phyloP scores from a whole-genome alignment of 2,888 invertebrate species.

The Synanthedon andrenaeformis region DNA sequence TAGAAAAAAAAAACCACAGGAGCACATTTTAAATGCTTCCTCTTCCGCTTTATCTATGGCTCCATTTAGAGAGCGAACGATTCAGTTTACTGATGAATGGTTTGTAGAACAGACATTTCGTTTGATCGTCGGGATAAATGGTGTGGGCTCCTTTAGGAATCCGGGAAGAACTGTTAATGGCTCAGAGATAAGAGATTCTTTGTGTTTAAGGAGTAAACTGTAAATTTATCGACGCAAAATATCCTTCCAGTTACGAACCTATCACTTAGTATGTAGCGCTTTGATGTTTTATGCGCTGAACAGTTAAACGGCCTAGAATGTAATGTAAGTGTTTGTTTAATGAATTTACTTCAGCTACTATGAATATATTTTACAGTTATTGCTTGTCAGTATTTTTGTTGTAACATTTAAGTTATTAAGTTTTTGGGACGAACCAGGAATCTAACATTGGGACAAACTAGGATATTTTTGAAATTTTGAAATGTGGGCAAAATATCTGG shows the following conservation, averaged over 20 bases:
- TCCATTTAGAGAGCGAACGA: constrained; percentile 35
- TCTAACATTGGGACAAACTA: too few species aligned
- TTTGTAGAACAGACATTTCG: constrained; percentile 28
- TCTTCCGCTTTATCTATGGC: constrained; percentile 50
- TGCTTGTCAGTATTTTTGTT: too few species aligned
- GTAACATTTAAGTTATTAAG: too few species aligned
- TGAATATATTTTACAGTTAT: too few species aligned
- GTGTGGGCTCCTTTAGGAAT: constrained; percentile 37
- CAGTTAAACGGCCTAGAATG: not conserved
- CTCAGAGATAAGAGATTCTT: constrained; percentile 9
- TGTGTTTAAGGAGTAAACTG: constrained; percentile 3
- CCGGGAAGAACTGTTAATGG: constrained; percentile 36
- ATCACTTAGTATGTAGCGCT: not conserved
- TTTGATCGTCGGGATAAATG: constrained; percentile 61
- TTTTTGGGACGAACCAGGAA: too few species aligned
- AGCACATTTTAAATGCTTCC: not conserved
- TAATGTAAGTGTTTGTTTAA: too few species aligned
- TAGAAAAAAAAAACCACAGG: too few species aligned
- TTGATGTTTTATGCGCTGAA: not conserved
- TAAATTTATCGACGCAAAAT: constrained; percentile 1
- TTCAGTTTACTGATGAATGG: constrained; percentile 51
- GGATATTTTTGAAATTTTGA: too few species aligned
- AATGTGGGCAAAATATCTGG: too few species aligned
- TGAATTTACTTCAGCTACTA: too few species aligned
- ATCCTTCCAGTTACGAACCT: not conserved